Evolutionary conservation across 1,140 invertebrate genomes (phyloP), one percentile per base, ranked within the genome.

Genomic region (Phymastichus coffea): DNA sequence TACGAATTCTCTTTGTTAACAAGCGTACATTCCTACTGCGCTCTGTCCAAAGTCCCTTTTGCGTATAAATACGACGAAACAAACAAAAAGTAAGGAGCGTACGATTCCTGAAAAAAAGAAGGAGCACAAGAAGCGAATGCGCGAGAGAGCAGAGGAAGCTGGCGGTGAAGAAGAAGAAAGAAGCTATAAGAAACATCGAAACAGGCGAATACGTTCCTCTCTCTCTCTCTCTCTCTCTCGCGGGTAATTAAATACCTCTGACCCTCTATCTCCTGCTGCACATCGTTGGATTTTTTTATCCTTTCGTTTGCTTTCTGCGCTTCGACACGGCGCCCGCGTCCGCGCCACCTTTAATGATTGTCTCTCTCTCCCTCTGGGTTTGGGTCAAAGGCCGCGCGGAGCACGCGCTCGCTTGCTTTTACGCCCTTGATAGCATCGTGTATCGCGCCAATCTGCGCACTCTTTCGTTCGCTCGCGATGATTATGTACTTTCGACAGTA

Each of bases 281-380:
- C 64, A 58, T 54, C 65, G 66, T 66, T 64, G 60, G 61, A 65
- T 67, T 19, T 35, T 48, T 41, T 26, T 47, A n/a, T n/a, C 40
- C 44, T 37, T 37, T 37, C 15, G 37, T 1, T 12, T 41, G 26
- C n/a, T 25, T 30, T 20, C 15, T 15, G 28, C 12, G 14, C 23
- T 15, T 6, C 35, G 55, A 33, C 17, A 17, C 40, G 57, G 55
- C 37, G 48, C 46, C 28, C 15, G 8, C 25, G 41, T 19, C 30
- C 40, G 67, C 67, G 72, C 73, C 80, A 80, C 75, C 73, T 80
- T 56, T 78, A 80, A 79, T 75, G 75, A 80, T 78, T 75, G 76
- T 77, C 73, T 69, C n/a, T n/a, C n/a, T n/a, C n/a, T n/a, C n/a
- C n/a, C n/a, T n/a, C n/a, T n/a, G n/a, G n/a, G n/a, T n/a, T 63